Evolutionary conservation across 1,140 invertebrate species (phyloP), one percentile per base, ranked within the genome.

Genomic region (Andricus grossulariae): DNA sequence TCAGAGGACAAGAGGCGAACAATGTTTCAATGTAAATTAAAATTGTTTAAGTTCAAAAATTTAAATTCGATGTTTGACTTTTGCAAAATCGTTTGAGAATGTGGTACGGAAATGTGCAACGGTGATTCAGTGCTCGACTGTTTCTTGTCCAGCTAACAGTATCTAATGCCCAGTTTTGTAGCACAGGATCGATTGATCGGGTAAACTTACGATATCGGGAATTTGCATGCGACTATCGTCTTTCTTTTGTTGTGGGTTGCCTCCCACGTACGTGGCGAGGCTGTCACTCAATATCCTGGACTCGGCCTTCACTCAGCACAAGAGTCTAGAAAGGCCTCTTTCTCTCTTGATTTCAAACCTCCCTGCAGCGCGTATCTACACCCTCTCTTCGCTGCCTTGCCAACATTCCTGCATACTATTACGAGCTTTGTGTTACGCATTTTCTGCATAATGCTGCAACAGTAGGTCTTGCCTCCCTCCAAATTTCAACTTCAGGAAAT

Each of bases 351-450:
- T 80, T 88, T 84, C 82, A 83, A 90, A 88, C 88, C 88, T 90
- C 89, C 86, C 84, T 87, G 86, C 82, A 84, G 81, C 57, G 51
- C 50, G 80, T 79, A 74, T 85, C 84, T 89, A 85, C 87, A 89
- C 87, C 88, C 87, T 84, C 77, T 85, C 81, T 86, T 86, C 85
- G 83, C 84, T 88, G 84, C 80, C 82, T 87, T 88, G 80, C 85
- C 87, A 78, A 85, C 88, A 90, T 90, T 91, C 90, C 89, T 90
- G 90, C 90, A 90, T 91, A 86, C 84, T 80, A 90, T 91, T 91
- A 91, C 83, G 83, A 50, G 18, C 60, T 21, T 25, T 72, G 73
- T 77, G 74, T 74, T 71, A 74, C 60, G 72, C 78, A 74, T 19
- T 79, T 71, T 73, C 77, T 75, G 71, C 57, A 50, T 49, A 76